Percentiles rank a stretch among this genome's conserved stretches.
Conservation (phyloP, 2,888 invertebrate species). For the Hyles lineata region DNA sequence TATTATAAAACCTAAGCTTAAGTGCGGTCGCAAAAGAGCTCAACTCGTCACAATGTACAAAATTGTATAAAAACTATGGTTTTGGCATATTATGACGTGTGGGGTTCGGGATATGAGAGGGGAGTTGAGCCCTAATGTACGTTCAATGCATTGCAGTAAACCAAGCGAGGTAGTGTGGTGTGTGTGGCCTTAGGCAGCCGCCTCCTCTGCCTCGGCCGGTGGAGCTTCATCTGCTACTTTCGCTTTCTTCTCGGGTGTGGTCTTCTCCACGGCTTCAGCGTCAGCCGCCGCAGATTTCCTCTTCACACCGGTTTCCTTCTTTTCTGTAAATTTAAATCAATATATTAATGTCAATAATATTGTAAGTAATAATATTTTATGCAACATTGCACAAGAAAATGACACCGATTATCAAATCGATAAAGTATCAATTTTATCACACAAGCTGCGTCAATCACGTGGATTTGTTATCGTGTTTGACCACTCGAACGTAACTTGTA, state of each 20-base stretch:
- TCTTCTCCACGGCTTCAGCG: constrained; percentile 85
- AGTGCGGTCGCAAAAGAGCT: constrained; percentile 77
- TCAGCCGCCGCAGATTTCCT: constrained; percentile 88
- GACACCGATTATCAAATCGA: too few relatives aligned
- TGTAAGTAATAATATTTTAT: neutral
- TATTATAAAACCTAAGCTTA: constrained; percentile 77
- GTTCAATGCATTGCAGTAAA: constrained; percentile 82
- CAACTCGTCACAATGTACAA: constrained; percentile 66
- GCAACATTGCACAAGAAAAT: neutral
- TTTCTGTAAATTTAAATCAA: constrained; percentile 64
- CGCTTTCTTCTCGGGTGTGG: constrained; percentile 89
- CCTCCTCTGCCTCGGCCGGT: constrained; percentile 85
- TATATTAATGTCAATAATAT: neutral
- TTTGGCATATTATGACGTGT: constrained; percentile 58
- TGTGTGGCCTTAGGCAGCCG: constrained; percentile 79
- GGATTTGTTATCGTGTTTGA: constrained; percentile 14
- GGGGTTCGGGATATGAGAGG: constrained; percentile 65
- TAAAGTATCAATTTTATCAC: too few relatives aligned
- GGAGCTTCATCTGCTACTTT: constrained; percentile 86
- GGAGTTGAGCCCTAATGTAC: constrained; percentile 80
- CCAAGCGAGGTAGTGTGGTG: constrained; percentile 61
- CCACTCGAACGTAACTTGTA: neutral
- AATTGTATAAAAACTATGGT: constrained; percentile 65
- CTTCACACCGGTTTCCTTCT: constrained; percentile 85
- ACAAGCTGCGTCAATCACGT: neutral